These are phyloP conservation scores for Syngnathus typhle DNA, from an alignment of 2,113 vertebrate species.

Conservation along the genomic window DNA sequence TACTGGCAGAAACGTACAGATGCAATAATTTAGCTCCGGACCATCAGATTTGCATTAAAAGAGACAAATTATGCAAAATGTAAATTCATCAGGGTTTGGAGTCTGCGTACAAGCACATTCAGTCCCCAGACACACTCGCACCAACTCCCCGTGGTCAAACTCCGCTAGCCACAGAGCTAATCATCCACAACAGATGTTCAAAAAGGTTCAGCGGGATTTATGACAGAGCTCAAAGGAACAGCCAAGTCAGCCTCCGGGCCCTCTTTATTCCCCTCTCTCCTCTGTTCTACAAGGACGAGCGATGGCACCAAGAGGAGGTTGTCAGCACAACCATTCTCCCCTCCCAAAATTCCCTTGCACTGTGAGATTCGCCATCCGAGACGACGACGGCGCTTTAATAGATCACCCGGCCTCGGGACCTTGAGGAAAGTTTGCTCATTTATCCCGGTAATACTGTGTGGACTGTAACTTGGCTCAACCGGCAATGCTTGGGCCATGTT, in stretches of 20 bases:
- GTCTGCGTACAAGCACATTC: constrained; percentile 10
- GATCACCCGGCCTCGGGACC: constrained; percentile 56
- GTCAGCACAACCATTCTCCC: constrained; percentile 54
- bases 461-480: constrained; percentile 49
- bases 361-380: constrained; percentile 52
- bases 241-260: constrained; percentile 68
- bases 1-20: not conserved
- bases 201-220: constrained; percentile 70
- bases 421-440: constrained; percentile 59
- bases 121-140: constrained; percentile 27
- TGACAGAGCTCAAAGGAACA: constrained; percentile 65
- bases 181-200: constrained; percentile 73
- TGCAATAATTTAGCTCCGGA: not conserved
- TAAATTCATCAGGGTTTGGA: constrained; percentile 32
- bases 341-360: constrained; percentile 41
- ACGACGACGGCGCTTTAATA: constrained; percentile 54
- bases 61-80: constrained; percentile 40
- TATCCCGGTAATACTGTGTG: constrained; percentile 55
- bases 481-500: constrained; percentile 24
- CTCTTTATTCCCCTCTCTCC: constrained; percentile 45
- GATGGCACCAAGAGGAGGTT: constrained; percentile 55
- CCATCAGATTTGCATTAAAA: not conserved
- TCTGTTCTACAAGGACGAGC: constrained; percentile 66
- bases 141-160: constrained; percentile 62
- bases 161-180: constrained; percentile 67